Evolutionary conservation across 1,140 invertebrate genomes (phyloP), one percentile per base, ranked within the genome.

Genomic region (Drosophila rufa): DNA sequence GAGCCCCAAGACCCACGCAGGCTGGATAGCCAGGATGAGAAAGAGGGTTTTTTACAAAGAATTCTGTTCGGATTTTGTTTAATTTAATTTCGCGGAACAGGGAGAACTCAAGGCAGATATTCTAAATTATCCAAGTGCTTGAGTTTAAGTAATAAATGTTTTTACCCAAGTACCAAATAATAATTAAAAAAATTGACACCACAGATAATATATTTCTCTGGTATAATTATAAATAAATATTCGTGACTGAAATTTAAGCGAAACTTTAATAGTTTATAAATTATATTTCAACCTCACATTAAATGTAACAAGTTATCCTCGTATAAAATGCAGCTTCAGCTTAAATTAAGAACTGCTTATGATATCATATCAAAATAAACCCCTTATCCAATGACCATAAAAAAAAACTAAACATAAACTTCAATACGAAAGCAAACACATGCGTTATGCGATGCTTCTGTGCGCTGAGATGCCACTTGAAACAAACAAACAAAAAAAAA

Each of bases 381-480:
- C 25, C 45, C 25, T 27, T 27, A 56, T 64, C 45, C 40, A 50
- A 15, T n/a, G 36, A 53, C 25, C 38, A 43, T 47, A 40, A 56
- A 45, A 25, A 25, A 25, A 71, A n/a, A 22, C 30, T 36, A 15
- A 60, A 45, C 38, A 60, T 45, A 62, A 73, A 62, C 43, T 78
- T 45, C 30, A 53, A 36, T 36, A 30, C 60, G 19, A 68, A 70
- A 76, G 33, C 67, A 81, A 68, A 59, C 71, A 48, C 58, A 70
- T 38, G 62, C 67, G 57, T 25, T 66, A 36, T 66, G 76, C 59
- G 55, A 51, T 70, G 56, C 51, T 75, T 50, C 60, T 56, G 70
- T 53, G 42, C 71, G 19, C 71, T 57, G 47, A 48, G 75, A 70
- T 78, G 56, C 79, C 79, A 82, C 79, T 82, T 80, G 65, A 65